A percentile compares a stretch with the other conserved stretches of the same genome.
These are phyloP conservation scores for Mamestra configurata DNA, from an alignment of 1,140 invertebrate species.

Conservation along the genomic window DNA sequence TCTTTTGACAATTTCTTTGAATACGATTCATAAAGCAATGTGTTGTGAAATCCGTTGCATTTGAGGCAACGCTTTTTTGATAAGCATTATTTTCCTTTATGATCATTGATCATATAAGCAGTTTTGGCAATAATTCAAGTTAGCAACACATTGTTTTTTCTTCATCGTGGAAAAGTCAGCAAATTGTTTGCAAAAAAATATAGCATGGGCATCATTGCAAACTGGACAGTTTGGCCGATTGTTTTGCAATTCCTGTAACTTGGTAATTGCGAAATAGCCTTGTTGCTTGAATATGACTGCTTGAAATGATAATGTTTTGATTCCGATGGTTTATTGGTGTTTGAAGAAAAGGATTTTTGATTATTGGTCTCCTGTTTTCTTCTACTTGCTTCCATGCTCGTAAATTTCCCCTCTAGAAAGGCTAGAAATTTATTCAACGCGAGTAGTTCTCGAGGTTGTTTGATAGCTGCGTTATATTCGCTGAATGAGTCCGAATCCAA, in stretches of 20 bases:
- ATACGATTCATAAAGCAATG: not conserved
- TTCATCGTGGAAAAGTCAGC: not conserved
- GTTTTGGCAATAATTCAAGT: slow-evolving; percentile 14
- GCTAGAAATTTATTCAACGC: slow-evolving; percentile 1
- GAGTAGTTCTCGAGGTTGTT: slow-evolving; percentile 1
- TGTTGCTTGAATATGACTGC: not conserved
- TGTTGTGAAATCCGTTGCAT: slow-evolving; percentile 5
- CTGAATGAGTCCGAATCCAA: slow-evolving; percentile 2
- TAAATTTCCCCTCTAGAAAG: slow-evolving; percentile 26
- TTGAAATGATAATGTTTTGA: slow-evolving; percentile 1
- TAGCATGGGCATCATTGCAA: slow-evolving; percentile 12
- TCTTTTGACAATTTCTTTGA: not conserved
- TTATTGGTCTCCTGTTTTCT: slow-evolving; percentile 1
- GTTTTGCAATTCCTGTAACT: not conserved
- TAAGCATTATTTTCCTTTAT: slow-evolving; percentile 7
- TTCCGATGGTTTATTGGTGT: slow-evolving; percentile 7
- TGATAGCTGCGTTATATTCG: not conserved
- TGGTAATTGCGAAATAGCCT: slow-evolving; percentile 15
- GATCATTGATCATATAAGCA: slow-evolving; percentile 23
- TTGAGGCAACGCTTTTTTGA: not conserved
- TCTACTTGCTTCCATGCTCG: slow-evolving; percentile 1
- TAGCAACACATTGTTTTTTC: not conserved
- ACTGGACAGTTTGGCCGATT: not conserved
- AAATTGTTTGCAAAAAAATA: slow-evolving; percentile 28
- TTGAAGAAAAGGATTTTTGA: not conserved